Evolutionary conservation across 2,797 vertebrate genomes (phyloP).

Genomic region (Alectoris magna): DNA sequence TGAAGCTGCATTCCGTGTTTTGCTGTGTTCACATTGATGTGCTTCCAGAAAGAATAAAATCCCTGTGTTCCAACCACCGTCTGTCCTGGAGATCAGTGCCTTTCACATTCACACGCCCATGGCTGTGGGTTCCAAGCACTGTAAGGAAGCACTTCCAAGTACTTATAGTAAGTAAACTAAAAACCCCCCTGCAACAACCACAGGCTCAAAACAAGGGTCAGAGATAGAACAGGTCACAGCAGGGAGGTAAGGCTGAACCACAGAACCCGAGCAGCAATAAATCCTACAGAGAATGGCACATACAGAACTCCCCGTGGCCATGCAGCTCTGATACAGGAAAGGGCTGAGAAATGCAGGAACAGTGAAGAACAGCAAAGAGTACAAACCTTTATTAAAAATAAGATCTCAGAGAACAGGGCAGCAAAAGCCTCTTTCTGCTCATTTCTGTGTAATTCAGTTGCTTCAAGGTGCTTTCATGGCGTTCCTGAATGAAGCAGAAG

Average conservation of each 20-base stretch:
- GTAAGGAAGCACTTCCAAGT: too few species aligned
- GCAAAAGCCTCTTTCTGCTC: background rate
- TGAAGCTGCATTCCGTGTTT: fast-evolving
- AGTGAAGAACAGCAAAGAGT: background rate
- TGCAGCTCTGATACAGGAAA: too few species aligned
- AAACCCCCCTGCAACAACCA: fast-evolving
- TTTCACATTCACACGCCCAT: fast-evolving
- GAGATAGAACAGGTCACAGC: background rate
- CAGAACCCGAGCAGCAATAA: background rate
- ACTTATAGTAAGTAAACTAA: background rate
- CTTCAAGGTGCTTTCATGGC: background rate
- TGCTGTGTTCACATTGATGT: fast-evolving
- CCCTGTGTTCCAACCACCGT: fast-evolving
- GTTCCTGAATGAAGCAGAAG: background rate
- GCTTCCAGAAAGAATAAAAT: background rate
- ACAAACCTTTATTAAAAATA: conserved; percentile 47
- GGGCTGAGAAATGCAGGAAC: background rate
- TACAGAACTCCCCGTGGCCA: fast-evolving
- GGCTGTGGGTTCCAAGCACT: background rate
- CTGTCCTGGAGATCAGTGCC: background rate
- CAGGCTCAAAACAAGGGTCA: background rate
- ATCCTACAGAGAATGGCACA: fast-evolving
- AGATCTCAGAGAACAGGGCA: background rate
- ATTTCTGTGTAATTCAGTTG: fast-evolving
- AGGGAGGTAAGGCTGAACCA: fast-evolving